Evolutionary conservation across 2,113 vertebrate species (phyloP).

Genomic region (Chrysemys picta): DNA sequence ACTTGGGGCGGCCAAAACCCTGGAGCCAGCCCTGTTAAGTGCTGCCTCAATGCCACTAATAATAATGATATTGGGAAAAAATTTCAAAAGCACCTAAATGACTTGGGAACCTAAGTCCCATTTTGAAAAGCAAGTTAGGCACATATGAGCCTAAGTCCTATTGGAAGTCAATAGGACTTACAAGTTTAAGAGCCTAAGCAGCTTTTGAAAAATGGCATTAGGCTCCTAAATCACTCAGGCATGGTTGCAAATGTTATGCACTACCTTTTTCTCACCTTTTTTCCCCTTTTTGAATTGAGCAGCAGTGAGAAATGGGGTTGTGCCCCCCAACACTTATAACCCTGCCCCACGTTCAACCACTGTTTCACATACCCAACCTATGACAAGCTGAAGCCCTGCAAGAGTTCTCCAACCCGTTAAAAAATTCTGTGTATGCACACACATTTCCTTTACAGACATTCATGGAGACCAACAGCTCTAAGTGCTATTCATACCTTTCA

Average conservation of each 20-base stretch:
- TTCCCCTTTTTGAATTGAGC: background rate
- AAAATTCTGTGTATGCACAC: background rate
- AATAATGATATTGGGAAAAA: background rate
- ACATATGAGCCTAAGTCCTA: background rate
- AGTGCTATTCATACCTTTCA: background rate
- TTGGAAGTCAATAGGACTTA: background rate
- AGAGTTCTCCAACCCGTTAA: background rate
- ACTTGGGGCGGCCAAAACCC: too few relatives aligned
- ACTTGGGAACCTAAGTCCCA: background rate
- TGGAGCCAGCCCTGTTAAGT: background rate
- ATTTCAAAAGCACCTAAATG: background rate
- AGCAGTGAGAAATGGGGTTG: background rate
- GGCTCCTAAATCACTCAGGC: background rate
- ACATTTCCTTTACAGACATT: background rate
- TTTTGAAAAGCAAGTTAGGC: background rate
- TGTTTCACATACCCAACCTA: background rate
- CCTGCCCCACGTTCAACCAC: background rate
- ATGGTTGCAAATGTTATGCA: background rate
- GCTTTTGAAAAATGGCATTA: background rate
- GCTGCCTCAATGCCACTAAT: background rate
- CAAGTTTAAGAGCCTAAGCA: background rate
- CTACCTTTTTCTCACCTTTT: background rate
- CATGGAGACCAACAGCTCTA: background rate
- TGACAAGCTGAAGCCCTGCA: background rate
- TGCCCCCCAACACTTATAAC: background rate